Conservation (phyloP, 92 coral and sea anemone genomes). For the Micromussa lordhowensis region DNA sequence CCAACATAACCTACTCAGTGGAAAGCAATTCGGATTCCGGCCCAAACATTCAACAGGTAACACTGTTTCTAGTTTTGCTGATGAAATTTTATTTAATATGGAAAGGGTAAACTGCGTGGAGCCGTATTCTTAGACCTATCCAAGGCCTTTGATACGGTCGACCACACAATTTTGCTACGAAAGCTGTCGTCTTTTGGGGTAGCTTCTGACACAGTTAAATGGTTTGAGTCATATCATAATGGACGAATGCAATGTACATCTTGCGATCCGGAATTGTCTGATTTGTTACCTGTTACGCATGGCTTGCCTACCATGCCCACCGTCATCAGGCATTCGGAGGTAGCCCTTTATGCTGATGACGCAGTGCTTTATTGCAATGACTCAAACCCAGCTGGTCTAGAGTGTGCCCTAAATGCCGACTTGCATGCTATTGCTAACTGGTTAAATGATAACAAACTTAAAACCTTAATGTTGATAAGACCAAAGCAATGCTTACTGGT, state of each 20-base stretch:
- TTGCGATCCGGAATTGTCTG: conserved; percentile 39
- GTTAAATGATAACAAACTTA: conserved; percentile 52
- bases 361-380: conserved; percentile 46
- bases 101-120: conserved; percentile 49
- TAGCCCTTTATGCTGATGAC: conserved; percentile 57
- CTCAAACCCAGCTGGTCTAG: conserved; percentile 22
- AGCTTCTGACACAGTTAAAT: not conserved
- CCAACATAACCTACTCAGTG: conserved; percentile 11
- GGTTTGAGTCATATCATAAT: conserved; percentile 58
- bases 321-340: conserved; percentile 24
- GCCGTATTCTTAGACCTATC: conserved; percentile 56
- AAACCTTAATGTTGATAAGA: conserved; percentile 43
- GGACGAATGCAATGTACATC: conserved; percentile 26
- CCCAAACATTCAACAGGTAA: conserved; percentile 40
- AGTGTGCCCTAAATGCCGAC: conserved; percentile 50
- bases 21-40: conserved; percentile 48
- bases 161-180: conserved; percentile 33
- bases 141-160: too few relatives aligned
- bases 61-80: conserved; percentile 49
- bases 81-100: conserved; percentile 44
- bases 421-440: conserved; percentile 36
- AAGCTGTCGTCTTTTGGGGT: conserved; percentile 25
- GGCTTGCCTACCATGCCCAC: conserved; percentile 50
- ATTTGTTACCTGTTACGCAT: conserved; percentile 25
- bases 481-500: conserved; percentile 54